phyloP scores from a whole-genome alignment of 2,888 invertebrate genomes.

The Drosophila demipolita region DNA sequence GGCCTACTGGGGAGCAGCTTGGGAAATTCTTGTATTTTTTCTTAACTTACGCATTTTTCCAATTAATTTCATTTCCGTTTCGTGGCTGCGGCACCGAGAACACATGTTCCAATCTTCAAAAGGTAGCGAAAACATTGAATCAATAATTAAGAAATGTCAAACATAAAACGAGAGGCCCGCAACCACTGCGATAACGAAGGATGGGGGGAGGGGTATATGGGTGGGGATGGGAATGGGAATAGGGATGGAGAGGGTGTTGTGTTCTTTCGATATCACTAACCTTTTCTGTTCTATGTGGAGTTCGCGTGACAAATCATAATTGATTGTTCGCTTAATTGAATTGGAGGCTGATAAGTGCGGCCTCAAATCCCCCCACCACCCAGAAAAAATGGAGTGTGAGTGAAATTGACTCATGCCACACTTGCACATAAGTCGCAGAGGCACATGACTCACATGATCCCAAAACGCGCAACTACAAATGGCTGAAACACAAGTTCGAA shows the following conservation, averaged over 20 bases:
- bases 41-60: conserved; percentile 68
- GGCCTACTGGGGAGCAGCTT: conserved; percentile 37
- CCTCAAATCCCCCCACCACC: neutral
- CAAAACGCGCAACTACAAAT: conserved; percentile 41
- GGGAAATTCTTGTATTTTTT: neutral
- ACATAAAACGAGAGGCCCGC: conserved; percentile 72
- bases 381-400: neutral
- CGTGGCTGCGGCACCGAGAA: conserved; percentile 47
- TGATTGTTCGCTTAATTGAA: conserved; percentile 83
- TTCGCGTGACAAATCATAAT: conserved; percentile 81
- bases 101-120: conserved; percentile 82
- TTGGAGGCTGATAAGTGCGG: conserved; percentile 69
- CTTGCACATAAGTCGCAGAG: conserved; percentile 32
- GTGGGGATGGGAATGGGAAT: neutral
- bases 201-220: conserved; percentile 11
- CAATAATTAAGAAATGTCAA: conserved; percentile 83
- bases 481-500: conserved; percentile 56
- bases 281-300: conserved; percentile 44
- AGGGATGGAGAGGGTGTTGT: conserved; percentile 11
- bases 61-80: conserved; percentile 80
- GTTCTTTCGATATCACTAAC: conserved; percentile 35
- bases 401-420: conserved; percentile 47
- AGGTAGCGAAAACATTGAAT: conserved; percentile 83
- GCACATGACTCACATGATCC: conserved; percentile 59
- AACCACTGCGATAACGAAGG: conserved; percentile 31